Evolutionary conservation across 2,797 vertebrate species (phyloP).

Genomic region (Onychomys leucogaster): DNA sequence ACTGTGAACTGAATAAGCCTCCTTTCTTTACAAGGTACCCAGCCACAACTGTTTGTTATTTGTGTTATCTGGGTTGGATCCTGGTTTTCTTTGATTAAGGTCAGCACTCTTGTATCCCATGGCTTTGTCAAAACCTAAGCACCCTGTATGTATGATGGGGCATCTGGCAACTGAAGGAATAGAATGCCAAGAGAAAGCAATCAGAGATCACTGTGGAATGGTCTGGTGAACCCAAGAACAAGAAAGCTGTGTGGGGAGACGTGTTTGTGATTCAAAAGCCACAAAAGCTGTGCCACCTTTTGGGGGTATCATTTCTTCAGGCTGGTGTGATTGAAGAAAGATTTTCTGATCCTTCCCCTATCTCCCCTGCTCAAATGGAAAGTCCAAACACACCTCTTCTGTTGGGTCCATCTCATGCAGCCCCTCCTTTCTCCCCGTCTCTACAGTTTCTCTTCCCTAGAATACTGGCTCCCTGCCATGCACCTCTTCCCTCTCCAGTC

Average conservation of each 20-base stretch:
- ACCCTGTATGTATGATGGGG: no score
- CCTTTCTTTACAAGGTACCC: not conserved
- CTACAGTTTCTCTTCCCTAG: not conserved
- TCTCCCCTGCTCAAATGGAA: not conserved
- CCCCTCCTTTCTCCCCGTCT: not conserved
- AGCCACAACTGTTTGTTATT: not conserved
- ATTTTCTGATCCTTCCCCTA: not conserved
- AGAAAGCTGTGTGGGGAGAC: fast-evolving
- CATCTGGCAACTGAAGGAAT: not conserved
- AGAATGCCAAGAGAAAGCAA: not conserved
- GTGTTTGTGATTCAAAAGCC: not conserved
- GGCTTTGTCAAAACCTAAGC: not conserved
- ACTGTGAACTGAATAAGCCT: not conserved
- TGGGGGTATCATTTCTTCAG: not conserved
- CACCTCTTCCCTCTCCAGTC: not conserved
- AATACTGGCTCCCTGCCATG: not conserved
- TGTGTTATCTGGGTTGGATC: not conserved
- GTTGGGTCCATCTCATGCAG: not conserved
- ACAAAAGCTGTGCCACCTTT: fast-evolving
- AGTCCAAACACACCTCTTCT: not conserved
- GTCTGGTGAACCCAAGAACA: not conserved
- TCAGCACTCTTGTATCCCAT: not conserved
- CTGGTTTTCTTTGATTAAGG: not conserved
- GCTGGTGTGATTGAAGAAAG: not conserved
- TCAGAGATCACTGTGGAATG: not conserved